These are phyloP conservation scores for Abrostola tripartita DNA, from an alignment of 2,888 invertebrate species.

Conservation along the genomic window DNA sequence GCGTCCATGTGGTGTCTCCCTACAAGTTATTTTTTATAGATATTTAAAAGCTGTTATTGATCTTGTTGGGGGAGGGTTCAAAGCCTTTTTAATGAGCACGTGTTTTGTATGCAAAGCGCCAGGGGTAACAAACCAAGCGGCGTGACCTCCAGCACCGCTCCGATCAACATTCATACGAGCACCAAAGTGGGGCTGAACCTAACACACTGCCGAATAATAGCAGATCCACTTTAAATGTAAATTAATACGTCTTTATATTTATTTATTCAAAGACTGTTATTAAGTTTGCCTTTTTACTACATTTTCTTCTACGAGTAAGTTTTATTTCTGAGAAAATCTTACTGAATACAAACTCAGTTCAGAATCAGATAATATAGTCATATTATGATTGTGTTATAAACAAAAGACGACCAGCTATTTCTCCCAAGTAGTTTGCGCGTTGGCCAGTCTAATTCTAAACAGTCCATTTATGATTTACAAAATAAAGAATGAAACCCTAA, in stretches of 20 bases:
- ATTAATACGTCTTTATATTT: conserved; percentile 3
- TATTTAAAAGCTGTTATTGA: conserved; percentile 3
- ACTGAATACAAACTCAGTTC: no score
- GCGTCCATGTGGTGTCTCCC: no score
- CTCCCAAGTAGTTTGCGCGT: no score
- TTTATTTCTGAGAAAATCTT: no score
- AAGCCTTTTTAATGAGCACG: conserved; percentile 6
- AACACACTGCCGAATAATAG: neutral
- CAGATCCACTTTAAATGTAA: conserved; percentile 2
- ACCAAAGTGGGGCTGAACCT: neutral
- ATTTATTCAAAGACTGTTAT: conserved; percentile 4
- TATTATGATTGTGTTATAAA: no score
- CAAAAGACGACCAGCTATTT: no score
- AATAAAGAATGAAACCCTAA: no score
- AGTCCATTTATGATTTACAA: no score
- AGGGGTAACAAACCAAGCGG: conserved; percentile 1
- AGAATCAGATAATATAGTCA: no score
- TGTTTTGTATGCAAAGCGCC: conserved; percentile 3
- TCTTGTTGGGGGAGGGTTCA: neutral
- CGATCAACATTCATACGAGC: conserved; percentile 1
- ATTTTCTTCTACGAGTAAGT: neutral
- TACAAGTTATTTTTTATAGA: neutral
- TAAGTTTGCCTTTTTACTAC: neutral
- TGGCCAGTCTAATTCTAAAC: no score
- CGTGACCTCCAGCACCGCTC: neutral